These are phyloP conservation scores for Diadegma fenestrale DNA, from an alignment of 2,888 invertebrate species.

Conservation along the genomic window DNA sequence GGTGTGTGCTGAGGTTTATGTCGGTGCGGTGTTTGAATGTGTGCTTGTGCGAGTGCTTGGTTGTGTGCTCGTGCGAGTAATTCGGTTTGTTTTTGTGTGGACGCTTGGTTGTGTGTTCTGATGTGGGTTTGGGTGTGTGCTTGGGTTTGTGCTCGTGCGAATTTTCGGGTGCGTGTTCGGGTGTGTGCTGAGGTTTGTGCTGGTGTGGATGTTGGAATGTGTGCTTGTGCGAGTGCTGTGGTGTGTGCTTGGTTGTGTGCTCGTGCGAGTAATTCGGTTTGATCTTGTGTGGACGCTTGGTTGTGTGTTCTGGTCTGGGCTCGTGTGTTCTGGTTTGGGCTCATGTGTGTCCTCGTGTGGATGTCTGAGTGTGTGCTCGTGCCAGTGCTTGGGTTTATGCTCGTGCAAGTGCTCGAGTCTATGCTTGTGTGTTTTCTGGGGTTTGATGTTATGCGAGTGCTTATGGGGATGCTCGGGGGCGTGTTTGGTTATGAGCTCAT, in stretches of 20 bases:
- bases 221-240: constrained; percentile 35
- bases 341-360: background rate
- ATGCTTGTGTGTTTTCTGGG: background rate
- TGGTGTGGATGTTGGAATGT: constrained; percentile 42
- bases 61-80: background rate
- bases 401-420: background rate
- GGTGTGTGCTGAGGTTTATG: background rate
- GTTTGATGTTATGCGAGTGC: background rate
- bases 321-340: background rate
- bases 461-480: background rate
- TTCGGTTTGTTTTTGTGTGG: constrained; percentile 27
- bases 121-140: background rate
- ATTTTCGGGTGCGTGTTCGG: background rate
- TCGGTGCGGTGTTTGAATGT: background rate
- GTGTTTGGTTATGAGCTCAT: background rate
- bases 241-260: background rate
- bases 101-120: constrained; percentile 24
- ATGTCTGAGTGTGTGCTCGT: background rate
- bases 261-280: background rate
- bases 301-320: background rate
- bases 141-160: background rate
- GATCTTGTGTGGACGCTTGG: background rate
- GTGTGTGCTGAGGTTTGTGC: background rate
- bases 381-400: background rate
- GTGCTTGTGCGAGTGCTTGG: background rate